These are phyloP conservation scores for Magallana ariakensis DNA, from an alignment of 1,140 invertebrate species.

Conservation along the genomic window DNA sequence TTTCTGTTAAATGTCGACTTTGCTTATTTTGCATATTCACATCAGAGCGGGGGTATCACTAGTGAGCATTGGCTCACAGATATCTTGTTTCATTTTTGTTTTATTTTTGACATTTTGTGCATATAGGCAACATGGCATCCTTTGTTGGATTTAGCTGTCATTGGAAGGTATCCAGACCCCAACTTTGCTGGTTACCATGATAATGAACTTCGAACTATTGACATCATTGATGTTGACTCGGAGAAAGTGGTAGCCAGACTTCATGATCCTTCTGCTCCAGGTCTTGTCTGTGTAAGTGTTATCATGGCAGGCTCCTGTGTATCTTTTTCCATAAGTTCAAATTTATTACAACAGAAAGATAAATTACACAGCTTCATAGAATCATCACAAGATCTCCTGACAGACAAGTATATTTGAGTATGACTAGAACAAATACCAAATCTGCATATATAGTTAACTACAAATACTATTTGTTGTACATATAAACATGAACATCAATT, in stretches of 20 bases:
- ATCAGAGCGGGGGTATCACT: too few relatives aligned
- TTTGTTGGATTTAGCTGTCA: conserved; percentile 76
- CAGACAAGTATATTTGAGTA: too few relatives aligned
- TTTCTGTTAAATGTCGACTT: too few relatives aligned
- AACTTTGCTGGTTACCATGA: conserved; percentile 65
- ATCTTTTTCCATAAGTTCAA: background rate
- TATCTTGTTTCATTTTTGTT: background rate
- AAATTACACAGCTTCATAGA: background rate
- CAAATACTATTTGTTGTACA: too few relatives aligned
- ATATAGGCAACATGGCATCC: conserved; percentile 79
- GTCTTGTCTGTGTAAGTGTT: conserved; percentile 70
- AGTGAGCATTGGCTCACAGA: too few relatives aligned
- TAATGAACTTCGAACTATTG: conserved; percentile 71
- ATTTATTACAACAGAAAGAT: too few relatives aligned
- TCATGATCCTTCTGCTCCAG: conserved; percentile 61
- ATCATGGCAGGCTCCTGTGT: background rate
- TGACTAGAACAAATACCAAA: too few relatives aligned
- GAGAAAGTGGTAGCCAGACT: conserved; percentile 71
- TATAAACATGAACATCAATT: too few relatives aligned
- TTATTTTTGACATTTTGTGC: background rate
- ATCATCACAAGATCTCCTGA: background rate
- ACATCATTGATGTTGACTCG: conserved; percentile 75
- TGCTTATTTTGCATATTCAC: too few relatives aligned
- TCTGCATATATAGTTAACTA: too few relatives aligned
- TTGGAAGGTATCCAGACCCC: conserved; percentile 77